Evolutionary conservation across 2,113 vertebrate genomes (phyloP), one percentile per base, ranked within the genome.

Genomic region (Rallus limicola): DNA sequence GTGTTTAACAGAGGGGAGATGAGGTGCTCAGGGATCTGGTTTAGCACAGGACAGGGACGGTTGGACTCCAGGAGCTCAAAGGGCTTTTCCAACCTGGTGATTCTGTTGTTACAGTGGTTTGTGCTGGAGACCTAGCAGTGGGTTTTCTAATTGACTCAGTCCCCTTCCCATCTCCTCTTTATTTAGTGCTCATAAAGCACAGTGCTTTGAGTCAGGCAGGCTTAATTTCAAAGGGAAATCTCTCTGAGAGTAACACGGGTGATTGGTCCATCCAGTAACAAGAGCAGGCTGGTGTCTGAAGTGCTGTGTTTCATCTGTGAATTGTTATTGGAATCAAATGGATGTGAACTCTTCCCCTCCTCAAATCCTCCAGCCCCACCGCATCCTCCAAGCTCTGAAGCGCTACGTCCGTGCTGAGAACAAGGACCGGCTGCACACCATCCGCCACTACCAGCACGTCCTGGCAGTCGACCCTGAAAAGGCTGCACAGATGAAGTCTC

Each of bases 401-500:
- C 98, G 99, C 33, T 99, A 99, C 0, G 98, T 99, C 12, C 99
- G 99, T 4, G 99, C 99, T 0, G 99, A 99, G 97, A 99, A 99
- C 98, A 99, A 99, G 95, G 99, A 99, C 94, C 98, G 99, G 11
- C 98, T 99, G 92, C 99, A 99, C 96, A 99, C 99, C 95, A 98
- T 99, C 95, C 99, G 99, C 48, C 99, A 99, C 85, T 99, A 99
- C 97, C 99, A 99, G 97, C 99, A 99, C 5, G 99, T 99, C 92
- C 97, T 99, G 96, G 99, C 99, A 8, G 99, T 99, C 40, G 99
- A 99, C 96, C 99, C 99, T 0, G 99, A 99, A 95, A 99, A 99
- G 96, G 99, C 99, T 4, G 99, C 99, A 1, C 99, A 99, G 98
- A 99, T 99, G 99, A 99, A 99, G 97, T 99, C 99, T 71, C 99